These are phyloP conservation scores for Colistium nudipinnis DNA, from an alignment of 2,113 vertebrate genomes.

Conservation along the genomic window DNA sequence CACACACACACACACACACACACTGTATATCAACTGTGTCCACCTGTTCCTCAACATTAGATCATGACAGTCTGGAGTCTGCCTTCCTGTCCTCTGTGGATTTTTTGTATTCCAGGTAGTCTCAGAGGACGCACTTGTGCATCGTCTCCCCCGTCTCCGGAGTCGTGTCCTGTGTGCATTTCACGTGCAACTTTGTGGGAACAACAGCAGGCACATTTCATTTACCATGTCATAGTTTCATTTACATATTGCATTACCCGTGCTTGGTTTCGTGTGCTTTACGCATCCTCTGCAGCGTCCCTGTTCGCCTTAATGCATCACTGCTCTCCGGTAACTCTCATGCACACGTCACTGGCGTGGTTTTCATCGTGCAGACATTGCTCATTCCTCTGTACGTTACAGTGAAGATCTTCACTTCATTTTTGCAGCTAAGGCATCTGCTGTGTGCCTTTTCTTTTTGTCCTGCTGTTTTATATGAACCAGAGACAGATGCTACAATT, in stretches of 20 bases:
- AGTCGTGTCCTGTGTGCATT: slow-evolving; percentile 16
- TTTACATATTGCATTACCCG: slow-evolving; percentile 75
- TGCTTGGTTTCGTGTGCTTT: slow-evolving; percentile 61
- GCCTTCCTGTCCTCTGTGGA: background rate
- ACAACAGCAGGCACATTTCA: slow-evolving; percentile 50
- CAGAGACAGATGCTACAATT: background rate
- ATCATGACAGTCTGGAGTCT: background rate
- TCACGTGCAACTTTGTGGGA: slow-evolving; percentile 46
- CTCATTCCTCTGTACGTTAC: slow-evolving; percentile 12
- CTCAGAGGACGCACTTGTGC: too few relatives aligned
- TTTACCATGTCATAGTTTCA: slow-evolving; percentile 60
- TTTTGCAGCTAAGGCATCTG: background rate
- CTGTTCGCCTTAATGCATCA: slow-evolving; percentile 57
- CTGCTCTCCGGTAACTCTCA: slow-evolving; percentile 49
- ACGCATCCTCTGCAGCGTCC: slow-evolving; percentile 52
- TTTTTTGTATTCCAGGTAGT: background rate
- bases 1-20: too few relatives aligned
- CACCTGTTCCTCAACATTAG: slow-evolving; percentile 48
- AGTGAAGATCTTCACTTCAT: background rate
- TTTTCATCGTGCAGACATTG: slow-evolving; percentile 32
- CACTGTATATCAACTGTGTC: slow-evolving; percentile 11
- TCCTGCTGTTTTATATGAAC: background rate
- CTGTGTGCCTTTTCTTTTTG: background rate
- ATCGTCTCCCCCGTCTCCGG: too few relatives aligned
- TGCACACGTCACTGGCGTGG: slow-evolving; percentile 2